Evolutionary conservation across 1,140 invertebrate genomes (phyloP), one percentile per base, ranked within the genome.

Genomic region (Lordiphosa stackelbergi): DNA sequence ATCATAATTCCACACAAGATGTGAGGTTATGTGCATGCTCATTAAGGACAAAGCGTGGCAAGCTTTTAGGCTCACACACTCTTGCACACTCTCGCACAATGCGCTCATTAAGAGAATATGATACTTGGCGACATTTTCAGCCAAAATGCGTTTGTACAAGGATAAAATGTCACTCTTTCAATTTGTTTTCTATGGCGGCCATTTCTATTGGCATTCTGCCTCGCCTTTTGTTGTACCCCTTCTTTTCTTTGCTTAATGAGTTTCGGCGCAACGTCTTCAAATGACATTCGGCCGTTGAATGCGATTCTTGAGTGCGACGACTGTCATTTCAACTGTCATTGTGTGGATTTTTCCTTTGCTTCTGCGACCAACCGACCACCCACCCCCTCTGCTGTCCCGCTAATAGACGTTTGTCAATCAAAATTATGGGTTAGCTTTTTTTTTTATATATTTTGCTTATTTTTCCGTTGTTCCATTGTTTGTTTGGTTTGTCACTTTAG

Each of bases 401-500:
- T 71, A 66, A 79, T 75, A 58, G 74, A 81, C 62, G 59, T 69
- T 83, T 83, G 75, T 65, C 75, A 79, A 79, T 79, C 75, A 77
- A 77, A 68, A 70, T 79, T 61, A 71, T 77, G 63, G 47, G 7
- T 43, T 55, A 41, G 53, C 63, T 54, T 48, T 49, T 35, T 45
- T 41, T 53, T 64, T 28, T n/a, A n/a, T 10, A 59, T 28, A 19
- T 47, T 34, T 28, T 41, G 28, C 16, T 53, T 35, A 43, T 49
- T 51, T 24, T 31, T 11, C 36, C 42, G 10, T 51, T n/a, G 40
- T 35, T 38, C 73, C 56, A 78, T 73, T 81, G 74, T 81, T 78
- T 69, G 45, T 68, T 45, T 46, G 48, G 59, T 59, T 45, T 74
- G 70, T 69, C 70, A 64, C 55, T 54, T 69, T 60, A 54, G 38